Evolutionary conservation across 2,888 invertebrate species (phyloP).

Genomic region (Cantharis nigra): DNA sequence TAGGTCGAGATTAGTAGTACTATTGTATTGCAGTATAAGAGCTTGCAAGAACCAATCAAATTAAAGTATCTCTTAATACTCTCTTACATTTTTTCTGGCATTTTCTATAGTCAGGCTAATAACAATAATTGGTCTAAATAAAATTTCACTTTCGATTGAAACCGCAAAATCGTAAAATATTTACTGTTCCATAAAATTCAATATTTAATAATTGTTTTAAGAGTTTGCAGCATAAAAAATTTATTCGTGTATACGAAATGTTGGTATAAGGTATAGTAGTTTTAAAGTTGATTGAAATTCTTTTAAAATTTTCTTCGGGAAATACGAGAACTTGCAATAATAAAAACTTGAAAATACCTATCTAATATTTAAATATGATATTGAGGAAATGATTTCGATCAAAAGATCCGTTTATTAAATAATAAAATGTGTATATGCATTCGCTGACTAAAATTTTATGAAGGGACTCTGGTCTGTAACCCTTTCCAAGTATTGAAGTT

Average conservation of each 20-base stretch:
- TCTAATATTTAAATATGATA: neutral
- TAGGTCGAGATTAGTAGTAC: too few relatives aligned
- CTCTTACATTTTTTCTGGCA: too few relatives aligned
- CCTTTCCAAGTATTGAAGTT: neutral
- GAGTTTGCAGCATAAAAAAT: neutral
- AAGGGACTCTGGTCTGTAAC: neutral
- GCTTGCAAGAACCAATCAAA: too few relatives aligned
- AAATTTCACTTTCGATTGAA: neutral
- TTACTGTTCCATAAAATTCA: neutral
- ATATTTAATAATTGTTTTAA: neutral
- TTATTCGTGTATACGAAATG: neutral
- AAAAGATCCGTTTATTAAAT: neutral
- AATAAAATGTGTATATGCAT: neutral
- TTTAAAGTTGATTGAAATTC: neutral
- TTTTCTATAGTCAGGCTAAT: neutral
- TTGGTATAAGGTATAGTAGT: neutral
- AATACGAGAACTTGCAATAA: too few relatives aligned
- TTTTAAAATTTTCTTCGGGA: neutral
- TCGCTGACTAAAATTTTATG: neutral
- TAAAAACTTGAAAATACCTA: too few relatives aligned
- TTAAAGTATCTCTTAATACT: too few relatives aligned
- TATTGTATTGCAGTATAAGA: too few relatives aligned
- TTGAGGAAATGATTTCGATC: neutral
- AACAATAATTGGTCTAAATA: neutral
- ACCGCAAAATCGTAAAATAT: neutral